phyloP scores from a whole-genome alignment of 2,888 invertebrate species.

The Imbricaverruca yamaguchii region DNA sequence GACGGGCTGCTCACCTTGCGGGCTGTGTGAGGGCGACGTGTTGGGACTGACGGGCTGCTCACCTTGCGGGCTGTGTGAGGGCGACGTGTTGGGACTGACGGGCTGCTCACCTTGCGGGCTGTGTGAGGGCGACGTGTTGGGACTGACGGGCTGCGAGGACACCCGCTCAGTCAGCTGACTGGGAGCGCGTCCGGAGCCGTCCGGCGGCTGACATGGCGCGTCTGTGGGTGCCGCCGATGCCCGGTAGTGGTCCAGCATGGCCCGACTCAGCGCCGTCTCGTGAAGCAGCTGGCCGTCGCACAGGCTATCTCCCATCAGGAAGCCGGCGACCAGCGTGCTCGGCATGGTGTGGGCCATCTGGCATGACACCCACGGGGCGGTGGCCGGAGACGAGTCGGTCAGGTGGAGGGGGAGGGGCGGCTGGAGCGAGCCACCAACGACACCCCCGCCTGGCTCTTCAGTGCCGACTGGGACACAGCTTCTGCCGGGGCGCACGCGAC shows the following conservation, averaged over 20 bases:
- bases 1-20: no score
- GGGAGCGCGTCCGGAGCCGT: no score
- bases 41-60: no score
- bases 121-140: neutral
- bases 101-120: neutral
- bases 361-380: neutral
- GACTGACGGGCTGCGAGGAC: neutral
- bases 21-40: no score
- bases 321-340: neutral
- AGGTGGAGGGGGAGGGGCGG: neutral
- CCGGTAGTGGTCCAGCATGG: neutral
- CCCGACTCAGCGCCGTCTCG: neutral
- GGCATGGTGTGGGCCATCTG: neutral
- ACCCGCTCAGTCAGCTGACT: neutral
- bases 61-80: no score
- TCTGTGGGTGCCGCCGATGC: neutral
- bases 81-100: neutral
- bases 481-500: neutral
- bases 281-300: neutral
- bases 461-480: no score
- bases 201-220: no score
- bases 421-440: neutral
- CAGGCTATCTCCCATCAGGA: neutral
- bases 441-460: no score
- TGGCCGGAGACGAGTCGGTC: neutral